Conservation (phyloP, 2,888 invertebrate genomes). For the Cataglyphis altisquamis region DNA sequence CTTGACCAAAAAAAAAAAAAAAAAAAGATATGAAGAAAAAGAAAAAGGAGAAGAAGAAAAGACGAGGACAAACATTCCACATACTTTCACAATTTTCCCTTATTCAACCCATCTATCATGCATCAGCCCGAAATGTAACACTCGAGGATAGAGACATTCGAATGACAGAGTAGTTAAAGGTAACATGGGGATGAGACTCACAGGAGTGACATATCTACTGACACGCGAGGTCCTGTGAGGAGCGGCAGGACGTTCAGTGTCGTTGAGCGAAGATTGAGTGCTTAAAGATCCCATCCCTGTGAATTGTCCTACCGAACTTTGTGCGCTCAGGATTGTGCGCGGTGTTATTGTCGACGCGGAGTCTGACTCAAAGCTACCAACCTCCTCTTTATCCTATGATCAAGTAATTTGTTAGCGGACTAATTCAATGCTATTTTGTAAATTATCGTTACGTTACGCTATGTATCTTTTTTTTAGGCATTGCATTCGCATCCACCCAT, state of each 20-base stretch:
- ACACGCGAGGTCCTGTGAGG: constrained; percentile 87
- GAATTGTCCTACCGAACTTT: constrained; percentile 82
- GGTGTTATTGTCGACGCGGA: constrained; percentile 91
- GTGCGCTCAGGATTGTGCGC: constrained; percentile 90
- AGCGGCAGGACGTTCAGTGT: constrained; percentile 88
- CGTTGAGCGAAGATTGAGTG: constrained; percentile 87
- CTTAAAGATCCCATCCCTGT: constrained; percentile 83
- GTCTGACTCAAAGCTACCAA: constrained; percentile 92
- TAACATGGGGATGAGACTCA: constrained; percentile 80
- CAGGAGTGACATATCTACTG: constrained; percentile 87
- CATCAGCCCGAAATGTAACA: constrained; percentile 35
- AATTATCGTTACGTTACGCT: constrained; percentile 15
- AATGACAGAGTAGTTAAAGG: constrained; percentile 41
- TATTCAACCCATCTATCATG: constrained; percentile 35
- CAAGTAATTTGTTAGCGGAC: constrained; percentile 69
- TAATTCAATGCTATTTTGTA: constrained; percentile 17
- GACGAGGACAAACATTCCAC: constrained; percentile 35
- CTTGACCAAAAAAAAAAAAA: constrained; percentile 8
- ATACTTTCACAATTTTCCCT: constrained; percentile 15
- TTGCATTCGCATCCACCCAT: constrained; percentile 23
- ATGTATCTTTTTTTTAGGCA: background rate
- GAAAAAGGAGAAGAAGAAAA: constrained; percentile 7
- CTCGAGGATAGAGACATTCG: constrained; percentile 19
- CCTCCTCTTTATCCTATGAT: constrained; percentile 87
- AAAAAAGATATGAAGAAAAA: background rate